phyloP scores from a whole-genome alignment of 2,797 vertebrate genomes.

The Cirrhinus mrigala region DNA sequence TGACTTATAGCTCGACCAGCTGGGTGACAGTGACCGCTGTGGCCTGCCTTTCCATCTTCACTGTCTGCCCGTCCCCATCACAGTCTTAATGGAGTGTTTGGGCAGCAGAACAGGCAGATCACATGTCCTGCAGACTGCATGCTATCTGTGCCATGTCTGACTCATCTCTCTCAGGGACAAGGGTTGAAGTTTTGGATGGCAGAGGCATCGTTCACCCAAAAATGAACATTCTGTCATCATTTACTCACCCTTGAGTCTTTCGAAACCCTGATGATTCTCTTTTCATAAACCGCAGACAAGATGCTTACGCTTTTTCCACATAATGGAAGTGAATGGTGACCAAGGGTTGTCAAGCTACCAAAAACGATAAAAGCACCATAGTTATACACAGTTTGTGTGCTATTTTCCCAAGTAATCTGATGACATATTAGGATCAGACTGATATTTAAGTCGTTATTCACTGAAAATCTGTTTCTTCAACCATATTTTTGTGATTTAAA shows the following conservation, averaged over 20 bases:
- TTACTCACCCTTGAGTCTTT: neutral
- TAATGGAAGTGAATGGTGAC: neutral
- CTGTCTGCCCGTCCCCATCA: constrained; percentile 32
- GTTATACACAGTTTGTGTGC: neutral
- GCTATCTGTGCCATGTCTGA: constrained; percentile 45
- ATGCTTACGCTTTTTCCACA: constrained; percentile 3
- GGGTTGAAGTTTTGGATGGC: neutral
- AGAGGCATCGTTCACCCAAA: neutral
- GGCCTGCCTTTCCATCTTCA: constrained; percentile 27
- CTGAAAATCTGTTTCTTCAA: neutral
- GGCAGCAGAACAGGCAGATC: constrained; percentile 29
- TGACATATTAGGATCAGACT: too few relatives aligned
- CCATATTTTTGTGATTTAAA: neutral
- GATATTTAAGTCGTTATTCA: too few relatives aligned
- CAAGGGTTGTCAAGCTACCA: neutral
- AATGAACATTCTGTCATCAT: neutral
- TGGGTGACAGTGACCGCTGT: constrained; percentile 57
- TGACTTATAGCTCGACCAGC: constrained; percentile 59
- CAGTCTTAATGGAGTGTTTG: constrained; percentile 43
- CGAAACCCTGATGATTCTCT: neutral
- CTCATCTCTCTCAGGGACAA: constrained; percentile 8
- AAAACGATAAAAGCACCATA: neutral
- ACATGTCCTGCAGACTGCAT: constrained; percentile 8
- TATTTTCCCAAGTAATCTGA: neutral
- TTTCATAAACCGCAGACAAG: neutral